Percentiles rank a stretch among this genome's conserved stretches.
Conservation (phyloP, 30 jellyfish, hydroid and myxozoan genomes). For the Aurelia sp. region DNA sequence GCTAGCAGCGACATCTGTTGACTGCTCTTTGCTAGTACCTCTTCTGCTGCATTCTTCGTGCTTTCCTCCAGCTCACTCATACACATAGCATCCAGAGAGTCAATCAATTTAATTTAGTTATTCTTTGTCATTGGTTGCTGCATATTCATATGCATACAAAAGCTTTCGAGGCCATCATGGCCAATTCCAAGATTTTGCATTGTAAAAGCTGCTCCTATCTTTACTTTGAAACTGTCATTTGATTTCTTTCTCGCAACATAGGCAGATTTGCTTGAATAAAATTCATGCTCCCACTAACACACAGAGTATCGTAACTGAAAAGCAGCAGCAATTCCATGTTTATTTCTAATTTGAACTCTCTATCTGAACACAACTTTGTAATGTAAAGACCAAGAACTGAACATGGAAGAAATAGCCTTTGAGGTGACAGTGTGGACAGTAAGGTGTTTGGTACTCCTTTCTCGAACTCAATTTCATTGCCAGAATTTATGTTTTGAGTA, state of each 20-base stretch:
- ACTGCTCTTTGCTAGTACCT: no score
- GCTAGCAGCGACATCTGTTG: no score
- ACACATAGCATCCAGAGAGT: not conserved
- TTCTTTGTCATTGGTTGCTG: slow-evolving; percentile 11
- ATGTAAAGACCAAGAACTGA: no score
- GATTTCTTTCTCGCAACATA: not conserved
- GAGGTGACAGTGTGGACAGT: no score
- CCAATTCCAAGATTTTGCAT: no score
- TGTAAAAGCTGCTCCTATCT: not conserved
- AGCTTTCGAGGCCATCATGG: not conserved
- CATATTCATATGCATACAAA: slow-evolving; percentile 11
- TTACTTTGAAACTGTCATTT: not conserved
- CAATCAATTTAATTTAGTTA: not conserved
- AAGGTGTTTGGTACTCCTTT: no score
- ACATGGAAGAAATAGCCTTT: no score
- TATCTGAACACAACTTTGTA: no score
- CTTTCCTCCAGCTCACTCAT: not conserved
- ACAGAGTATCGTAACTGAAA: not conserved
- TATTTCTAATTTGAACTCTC: no score
- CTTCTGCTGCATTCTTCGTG: no score
- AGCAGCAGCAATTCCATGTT: slow-evolving; percentile 4
- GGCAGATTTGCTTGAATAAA: not conserved
- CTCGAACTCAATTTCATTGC: no score
- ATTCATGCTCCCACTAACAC: slow-evolving; percentile 3
- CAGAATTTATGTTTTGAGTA: no score